Base-by-base conservation (phyloP, 2,888 invertebrate genomes). In the Galeruca laticollis region DNA sequence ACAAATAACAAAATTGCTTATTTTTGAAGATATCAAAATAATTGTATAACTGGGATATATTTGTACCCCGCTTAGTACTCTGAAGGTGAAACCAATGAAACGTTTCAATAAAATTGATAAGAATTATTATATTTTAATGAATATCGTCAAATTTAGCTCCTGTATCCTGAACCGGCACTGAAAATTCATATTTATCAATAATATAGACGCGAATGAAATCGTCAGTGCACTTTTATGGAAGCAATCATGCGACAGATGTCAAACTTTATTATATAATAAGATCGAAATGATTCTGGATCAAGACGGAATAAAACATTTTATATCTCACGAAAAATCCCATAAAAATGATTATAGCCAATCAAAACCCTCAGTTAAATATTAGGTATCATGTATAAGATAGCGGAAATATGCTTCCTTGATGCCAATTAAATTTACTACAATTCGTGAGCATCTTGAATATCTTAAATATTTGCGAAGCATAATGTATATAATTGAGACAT, bases 221-320 rank as follows among this genome's bases (percentile, higher is more conserved):
- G 20, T 51, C 74, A 70, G 70, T 75, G 76, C 76, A 74, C 18
- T 78, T 78, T 78, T 77, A 77, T 74, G 64, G 68, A 66, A 60
- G 77, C 76, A 76, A 77, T 78, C 77, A 72, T 73, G 78, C 79
- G 77, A 77, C 79, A 79, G 79, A 76, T 79, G 79, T 73, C 75
- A 74, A 56, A 70, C 74, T 78, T 79, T 79, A 79, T 77, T 77
- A 73, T 77, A 76, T 77, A 77, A 78, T 76, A 78, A 78, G 76
- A 70, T 77, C 73, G 65, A 71, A 75, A 76, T 74, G 70, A 66
- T 75, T 70, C 70, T 40, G 78, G 76, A 78, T 79, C 77, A 79
- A 78, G 76, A 77, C 70, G 70, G 67, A 72, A 78, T 78, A 78
- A 78, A 78, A 77, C 66, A 67, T 73, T 77, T 78, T 75, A 70